Evolutionary conservation across 2,113 vertebrate species (phyloP).

Genomic region (Neolamprologus tretocephalus): DNA sequence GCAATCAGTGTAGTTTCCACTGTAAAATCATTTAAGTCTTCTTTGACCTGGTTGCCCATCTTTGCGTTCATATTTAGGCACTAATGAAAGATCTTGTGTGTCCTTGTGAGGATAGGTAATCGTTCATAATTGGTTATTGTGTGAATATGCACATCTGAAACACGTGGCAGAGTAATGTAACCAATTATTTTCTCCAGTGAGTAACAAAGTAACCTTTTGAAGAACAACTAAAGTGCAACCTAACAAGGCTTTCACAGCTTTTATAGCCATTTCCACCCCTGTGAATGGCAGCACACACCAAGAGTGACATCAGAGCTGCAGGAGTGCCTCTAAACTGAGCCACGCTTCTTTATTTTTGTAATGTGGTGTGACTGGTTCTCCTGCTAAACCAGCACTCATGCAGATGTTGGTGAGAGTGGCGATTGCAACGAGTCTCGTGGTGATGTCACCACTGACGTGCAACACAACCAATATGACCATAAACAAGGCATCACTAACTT

Average conservation of each 20-base stretch:
- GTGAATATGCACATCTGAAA: neutral
- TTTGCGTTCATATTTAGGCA: neutral
- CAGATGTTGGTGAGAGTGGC: neutral
- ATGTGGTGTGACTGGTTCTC: neutral
- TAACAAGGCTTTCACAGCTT: neutral
- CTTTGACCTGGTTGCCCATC: neutral
- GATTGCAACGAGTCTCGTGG: neutral
- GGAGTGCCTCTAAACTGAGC: neutral
- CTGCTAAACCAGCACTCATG: neutral
- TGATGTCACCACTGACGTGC: neutral
- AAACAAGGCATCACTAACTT: fast-evolving
- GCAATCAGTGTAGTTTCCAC: fast-evolving
- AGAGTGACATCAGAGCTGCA: neutral
- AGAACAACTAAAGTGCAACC: neutral
- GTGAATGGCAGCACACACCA: neutral
- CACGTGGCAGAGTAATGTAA: fast-evolving
- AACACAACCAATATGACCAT: fast-evolving
- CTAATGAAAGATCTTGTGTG: neutral
- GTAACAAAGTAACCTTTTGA: neutral
- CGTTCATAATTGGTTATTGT: neutral
- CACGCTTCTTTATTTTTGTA: neutral
- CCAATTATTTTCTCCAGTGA: neutral
- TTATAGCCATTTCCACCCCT: neutral
- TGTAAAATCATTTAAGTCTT: neutral
- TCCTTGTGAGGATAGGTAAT: neutral